Evolutionary conservation across 1,140 invertebrate species (phyloP).

Genomic region (Magallana ariakensis): DNA sequence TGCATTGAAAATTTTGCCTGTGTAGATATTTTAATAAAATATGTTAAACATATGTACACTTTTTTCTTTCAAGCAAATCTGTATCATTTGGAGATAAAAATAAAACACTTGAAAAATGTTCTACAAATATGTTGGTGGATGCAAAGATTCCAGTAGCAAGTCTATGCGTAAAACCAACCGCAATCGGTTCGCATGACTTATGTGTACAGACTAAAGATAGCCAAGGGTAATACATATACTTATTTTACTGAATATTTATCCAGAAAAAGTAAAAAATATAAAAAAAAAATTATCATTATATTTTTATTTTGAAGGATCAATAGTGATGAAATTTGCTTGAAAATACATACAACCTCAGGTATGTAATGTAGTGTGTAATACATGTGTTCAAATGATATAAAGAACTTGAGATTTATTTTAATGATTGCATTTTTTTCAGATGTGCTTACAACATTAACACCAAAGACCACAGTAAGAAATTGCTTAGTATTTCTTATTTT

Average conservation of each 20-base stretch:
- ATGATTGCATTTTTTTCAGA: background rate
- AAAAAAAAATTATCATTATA: too few relatives aligned
- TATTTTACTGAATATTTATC: too few relatives aligned
- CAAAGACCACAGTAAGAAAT: background rate
- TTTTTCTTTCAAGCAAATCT: slow-evolving; percentile 16
- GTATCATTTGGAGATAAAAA: background rate
- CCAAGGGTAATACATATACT: background rate
- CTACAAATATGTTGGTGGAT: background rate
- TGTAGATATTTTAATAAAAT: too few relatives aligned
- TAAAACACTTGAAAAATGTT: background rate
- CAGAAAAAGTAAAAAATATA: too few relatives aligned
- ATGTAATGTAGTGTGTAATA: background rate
- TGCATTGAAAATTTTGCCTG: too few relatives aligned
- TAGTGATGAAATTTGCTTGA: slow-evolving; percentile 12
- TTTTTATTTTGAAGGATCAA: background rate
- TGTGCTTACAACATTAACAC: background rate
- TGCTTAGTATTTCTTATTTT: too few relatives aligned
- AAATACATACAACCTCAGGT: background rate
- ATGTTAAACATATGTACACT: too few relatives aligned
- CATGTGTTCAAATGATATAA: too few relatives aligned
- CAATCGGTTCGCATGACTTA: background rate
- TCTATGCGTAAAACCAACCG: slow-evolving; percentile 13
- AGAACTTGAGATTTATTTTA: too few relatives aligned
- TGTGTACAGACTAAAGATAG: slow-evolving; percentile 13
- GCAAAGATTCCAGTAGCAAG: background rate